These are phyloP conservation scores for Gryon sp. DNA, from an alignment of 1,140 invertebrate species.

Conservation along the genomic window DNA sequence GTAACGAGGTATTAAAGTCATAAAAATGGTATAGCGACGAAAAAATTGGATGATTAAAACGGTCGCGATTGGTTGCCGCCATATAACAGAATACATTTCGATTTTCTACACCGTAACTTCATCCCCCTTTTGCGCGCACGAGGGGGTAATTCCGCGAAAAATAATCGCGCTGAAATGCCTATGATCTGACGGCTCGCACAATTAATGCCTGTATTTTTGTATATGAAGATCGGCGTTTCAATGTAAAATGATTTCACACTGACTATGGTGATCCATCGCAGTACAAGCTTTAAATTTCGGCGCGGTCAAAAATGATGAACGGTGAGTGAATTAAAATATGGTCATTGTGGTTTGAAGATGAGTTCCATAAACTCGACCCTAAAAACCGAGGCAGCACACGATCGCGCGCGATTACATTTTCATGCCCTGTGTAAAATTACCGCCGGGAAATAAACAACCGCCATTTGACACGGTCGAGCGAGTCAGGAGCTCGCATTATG, in stretches of 20 bases:
- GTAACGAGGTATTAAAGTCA: slow-evolving; percentile 52
- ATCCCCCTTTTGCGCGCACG: too few species aligned
- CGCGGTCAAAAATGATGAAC: slow-evolving; percentile 17
- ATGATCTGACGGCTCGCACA: too few species aligned
- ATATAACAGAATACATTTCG: slow-evolving; percentile 19
- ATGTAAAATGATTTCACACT: not conserved
- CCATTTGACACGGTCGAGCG: slow-evolving; percentile 63
- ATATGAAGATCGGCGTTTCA: not conserved
- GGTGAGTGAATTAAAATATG: slow-evolving; percentile 9
- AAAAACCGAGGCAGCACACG: slow-evolving; percentile 35
- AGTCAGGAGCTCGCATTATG: slow-evolving; percentile 60
- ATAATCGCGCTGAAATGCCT: slow-evolving; percentile 8
- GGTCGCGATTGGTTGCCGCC: slow-evolving; percentile 2
- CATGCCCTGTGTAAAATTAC: slow-evolving; percentile 57
- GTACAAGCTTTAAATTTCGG: not conserved
- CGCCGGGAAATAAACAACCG: slow-evolving; percentile 62
- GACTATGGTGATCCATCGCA: not conserved
- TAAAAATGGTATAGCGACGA: slow-evolving; percentile 38
- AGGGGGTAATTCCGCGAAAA: slow-evolving; percentile 1
- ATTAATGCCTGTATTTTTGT: not conserved
- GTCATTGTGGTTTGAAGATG: slow-evolving; percentile 16
- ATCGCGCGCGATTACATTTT: slow-evolving; percentile 58
- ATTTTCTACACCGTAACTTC: slow-evolving; percentile 11
- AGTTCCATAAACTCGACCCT: slow-evolving; percentile 47
- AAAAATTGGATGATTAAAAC: slow-evolving; percentile 46